Evolutionary conservation across 2,888 invertebrate genomes (phyloP).

Genomic region (Melangyna quadrimaculata): DNA sequence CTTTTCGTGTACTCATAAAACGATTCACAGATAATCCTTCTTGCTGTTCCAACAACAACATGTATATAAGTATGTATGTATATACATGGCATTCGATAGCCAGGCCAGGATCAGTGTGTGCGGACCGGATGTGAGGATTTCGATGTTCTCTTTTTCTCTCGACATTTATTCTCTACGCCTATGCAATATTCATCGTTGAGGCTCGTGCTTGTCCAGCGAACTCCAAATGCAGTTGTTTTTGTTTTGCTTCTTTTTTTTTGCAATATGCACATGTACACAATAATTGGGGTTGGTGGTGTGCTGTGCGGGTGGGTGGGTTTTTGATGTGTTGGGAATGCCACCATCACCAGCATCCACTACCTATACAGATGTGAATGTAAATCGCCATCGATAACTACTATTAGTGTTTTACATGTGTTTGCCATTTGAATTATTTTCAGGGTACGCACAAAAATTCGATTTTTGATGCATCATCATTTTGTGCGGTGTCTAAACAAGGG

Average conservation of each 20-base stretch:
- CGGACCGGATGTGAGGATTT: conserved; percentile 25
- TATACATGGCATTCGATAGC: background rate
- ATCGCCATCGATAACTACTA: conserved; percentile 57
- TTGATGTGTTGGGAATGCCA: conserved; percentile 1
- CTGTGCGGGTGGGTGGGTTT: background rate
- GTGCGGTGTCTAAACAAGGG: conserved; percentile 14
- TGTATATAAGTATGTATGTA: no score
- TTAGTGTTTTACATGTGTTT: conserved; percentile 66
- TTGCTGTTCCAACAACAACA: background rate
- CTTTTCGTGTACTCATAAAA: conserved; percentile 4
- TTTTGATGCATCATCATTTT: conserved; percentile 52
- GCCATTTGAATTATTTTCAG: conserved; percentile 59
- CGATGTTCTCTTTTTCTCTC: conserved; percentile 28
- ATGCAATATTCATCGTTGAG: conserved; percentile 25
- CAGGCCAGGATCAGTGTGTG: conserved; percentile 9
- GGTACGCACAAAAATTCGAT: conserved; percentile 54
- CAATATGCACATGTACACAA: background rate
- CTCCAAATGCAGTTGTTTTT: conserved; percentile 56
- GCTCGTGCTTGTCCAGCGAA: background rate
- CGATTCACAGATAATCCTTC: conserved; percentile 2
- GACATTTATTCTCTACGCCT: conserved; percentile 18
- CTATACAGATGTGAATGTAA: conserved; percentile 26
- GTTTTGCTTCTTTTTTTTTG: conserved; percentile 13
- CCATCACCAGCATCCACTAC: background rate
- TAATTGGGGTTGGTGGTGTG: background rate